Base-by-base conservation (phyloP, 1,140 invertebrate species). In the Cataglyphis hispanica region DNA sequence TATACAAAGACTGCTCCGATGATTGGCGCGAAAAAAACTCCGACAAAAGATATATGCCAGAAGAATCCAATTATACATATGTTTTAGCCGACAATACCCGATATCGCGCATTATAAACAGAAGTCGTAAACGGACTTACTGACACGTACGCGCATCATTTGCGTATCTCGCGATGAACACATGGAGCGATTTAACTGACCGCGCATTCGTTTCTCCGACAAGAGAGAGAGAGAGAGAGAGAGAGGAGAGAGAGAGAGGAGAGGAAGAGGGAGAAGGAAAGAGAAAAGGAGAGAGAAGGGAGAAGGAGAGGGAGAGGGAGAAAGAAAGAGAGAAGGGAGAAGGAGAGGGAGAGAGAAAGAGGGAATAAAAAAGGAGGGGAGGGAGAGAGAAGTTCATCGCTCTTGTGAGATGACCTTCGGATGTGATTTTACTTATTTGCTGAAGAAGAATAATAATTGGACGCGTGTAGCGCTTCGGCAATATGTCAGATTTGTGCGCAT, bases 351-450 rank as follows among this genome's bases (percentile, higher is more conserved):
- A 31, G 31, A 31, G 31, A 31, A 3, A 31, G 31, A 31, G 31
- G 4, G 31, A 31, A n/a, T n/a, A n/a, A n/a, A n/a, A n/a, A n/a
- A n/a, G n/a, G 31, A 31, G 31, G 2, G 31, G 31, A 31, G 31
- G 2, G 31, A 1, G 31, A 31, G 31, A 1, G 5, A 61, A 40
- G 80, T 86, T 86, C 85, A 75, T 75, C 27, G 85, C 8, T 66
- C 85, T 67, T 27, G 46, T 22, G 67, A 75, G 50, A 46, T n/a
- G 53, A 46, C 50, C 60, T 84, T 67, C 50, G 37, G n/a, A 10
- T 37, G n/a, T 22, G 22, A 8, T 34, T 86, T 37, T 25, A 22
- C 6, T 43, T 56, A 53, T 7, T 40, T 16, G n/a, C 4, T 11
- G 43, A 58, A 34, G 40, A 53, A 37, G 43, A 64, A 4, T 56